Conservation (phyloP, 2,888 invertebrate genomes). For the Cephus spinipes region DNA sequence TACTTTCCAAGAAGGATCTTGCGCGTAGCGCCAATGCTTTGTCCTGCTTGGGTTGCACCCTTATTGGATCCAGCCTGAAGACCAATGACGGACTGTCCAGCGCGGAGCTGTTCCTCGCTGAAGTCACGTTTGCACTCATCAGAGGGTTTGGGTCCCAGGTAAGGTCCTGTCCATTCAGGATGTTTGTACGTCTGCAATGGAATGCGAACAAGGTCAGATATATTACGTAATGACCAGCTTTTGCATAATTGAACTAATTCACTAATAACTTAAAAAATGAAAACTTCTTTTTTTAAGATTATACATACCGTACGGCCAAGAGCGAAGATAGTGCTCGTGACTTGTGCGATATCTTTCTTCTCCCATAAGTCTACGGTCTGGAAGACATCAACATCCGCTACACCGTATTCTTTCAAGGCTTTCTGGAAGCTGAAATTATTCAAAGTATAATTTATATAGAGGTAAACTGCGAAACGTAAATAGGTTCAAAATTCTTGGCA, state of each 20-base stretch:
- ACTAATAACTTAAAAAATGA: neutral
- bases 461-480: neutral
- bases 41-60: slow-evolving; percentile 93
- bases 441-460: neutral
- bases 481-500: neutral
- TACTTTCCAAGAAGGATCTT: slow-evolving; percentile 93
- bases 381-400: slow-evolving; percentile 91
- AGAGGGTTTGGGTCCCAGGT: slow-evolving; percentile 93
- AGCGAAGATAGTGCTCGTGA: slow-evolving; percentile 87
- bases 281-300: slow-evolving; percentile 4
- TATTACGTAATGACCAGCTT: neutral
- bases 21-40: slow-evolving; percentile 89
- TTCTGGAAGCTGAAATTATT: slow-evolving; percentile 79
- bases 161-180: slow-evolving; percentile 86
- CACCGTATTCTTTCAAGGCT: slow-evolving; percentile 89
- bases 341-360: slow-evolving; percentile 89
- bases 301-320: slow-evolving; percentile 81
- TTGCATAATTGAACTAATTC: neutral
- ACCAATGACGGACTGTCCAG: slow-evolving; percentile 90
- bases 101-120: slow-evolving; percentile 89
- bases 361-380: slow-evolving; percentile 98
- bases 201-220: neutral
- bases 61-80: slow-evolving; percentile 97
- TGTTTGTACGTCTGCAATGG: slow-evolving; percentile 82
- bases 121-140: slow-evolving; percentile 96